A percentile compares a stretch with the other conserved stretches of the same genome.
phyloP scores from a whole-genome alignment of 1,140 invertebrate species.

The Magallana ariakensis region DNA sequence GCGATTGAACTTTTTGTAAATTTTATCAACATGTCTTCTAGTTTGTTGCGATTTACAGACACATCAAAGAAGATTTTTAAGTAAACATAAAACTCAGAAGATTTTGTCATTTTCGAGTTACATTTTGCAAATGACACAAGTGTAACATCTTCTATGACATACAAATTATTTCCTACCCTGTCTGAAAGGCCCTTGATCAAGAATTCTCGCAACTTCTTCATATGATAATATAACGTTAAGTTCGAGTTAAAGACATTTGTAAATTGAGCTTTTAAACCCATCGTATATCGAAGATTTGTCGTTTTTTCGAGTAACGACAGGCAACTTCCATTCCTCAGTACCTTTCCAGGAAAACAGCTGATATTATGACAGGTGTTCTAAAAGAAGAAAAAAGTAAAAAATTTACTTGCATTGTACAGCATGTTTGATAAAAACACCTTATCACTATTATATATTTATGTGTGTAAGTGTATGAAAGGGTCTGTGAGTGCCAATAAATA shows the following conservation, averaged over 20 bases:
- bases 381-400: not conserved
- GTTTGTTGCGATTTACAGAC: not conserved
- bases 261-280: not conserved
- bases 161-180: not conserved
- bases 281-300: not conserved
- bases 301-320: too few species aligned
- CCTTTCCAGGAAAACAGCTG: not conserved
- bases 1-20: not conserved
- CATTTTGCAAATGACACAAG: not conserved
- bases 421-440: too few species aligned
- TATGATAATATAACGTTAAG: not conserved
- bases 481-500: too few species aligned
- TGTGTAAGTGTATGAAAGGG: too few species aligned
- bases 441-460: too few species aligned
- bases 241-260: not conserved
- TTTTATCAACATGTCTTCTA: not conserved
- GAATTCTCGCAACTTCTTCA: not conserved
- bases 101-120: not conserved
- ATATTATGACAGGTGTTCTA: not conserved
- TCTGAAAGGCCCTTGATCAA: not conserved
- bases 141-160: not conserved
- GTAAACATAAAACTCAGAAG: not conserved
- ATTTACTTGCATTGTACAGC: too few species aligned
- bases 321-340: not conserved
- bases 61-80: not conserved